Percentiles rank a stretch among this genome's conserved stretches.
These are phyloP conservation scores for Malurus elegans DNA, from an alignment of 2,113 vertebrate species.

Conservation along the genomic window DNA sequence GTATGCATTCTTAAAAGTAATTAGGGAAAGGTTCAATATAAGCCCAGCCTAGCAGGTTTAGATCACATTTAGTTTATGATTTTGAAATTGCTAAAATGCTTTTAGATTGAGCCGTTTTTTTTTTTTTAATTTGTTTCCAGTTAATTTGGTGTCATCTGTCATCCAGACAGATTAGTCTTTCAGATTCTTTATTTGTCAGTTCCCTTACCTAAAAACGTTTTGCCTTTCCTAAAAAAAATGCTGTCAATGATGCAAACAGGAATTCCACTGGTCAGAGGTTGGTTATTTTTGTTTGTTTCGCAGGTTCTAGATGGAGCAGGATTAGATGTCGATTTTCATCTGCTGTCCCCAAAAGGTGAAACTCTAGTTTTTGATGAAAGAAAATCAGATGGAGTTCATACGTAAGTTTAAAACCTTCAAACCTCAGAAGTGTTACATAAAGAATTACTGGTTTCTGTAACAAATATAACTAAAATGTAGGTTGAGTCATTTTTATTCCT, in stretches of 20 bases:
- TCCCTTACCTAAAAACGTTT: background rate
- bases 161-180: background rate
- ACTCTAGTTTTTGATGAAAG: constrained; percentile 86
- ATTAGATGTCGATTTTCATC: constrained; percentile 91
- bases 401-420: constrained; percentile 79
- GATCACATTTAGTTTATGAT: background rate
- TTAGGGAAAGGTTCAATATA: background rate
- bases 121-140: background rate
- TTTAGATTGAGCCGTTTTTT: background rate
- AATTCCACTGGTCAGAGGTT: background rate
- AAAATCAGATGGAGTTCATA: constrained; percentile 96
- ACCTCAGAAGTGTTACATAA: background rate
- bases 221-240: background rate
- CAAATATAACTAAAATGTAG: background rate
- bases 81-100: background rate
- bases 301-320: constrained; percentile 94
- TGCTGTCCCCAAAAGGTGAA: constrained; percentile 85
- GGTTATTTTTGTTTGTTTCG: background rate
- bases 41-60: background rate
- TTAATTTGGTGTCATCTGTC: background rate
- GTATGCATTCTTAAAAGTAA: background rate
- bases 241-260: background rate
- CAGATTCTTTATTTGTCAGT: background rate
- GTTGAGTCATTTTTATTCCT: background rate
- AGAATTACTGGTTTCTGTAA: background rate